Percentiles rank a stretch among this genome's conserved stretches.
Conservation (phyloP, 1,140 invertebrate genomes). For the Trachelipus rathkii region DNA sequence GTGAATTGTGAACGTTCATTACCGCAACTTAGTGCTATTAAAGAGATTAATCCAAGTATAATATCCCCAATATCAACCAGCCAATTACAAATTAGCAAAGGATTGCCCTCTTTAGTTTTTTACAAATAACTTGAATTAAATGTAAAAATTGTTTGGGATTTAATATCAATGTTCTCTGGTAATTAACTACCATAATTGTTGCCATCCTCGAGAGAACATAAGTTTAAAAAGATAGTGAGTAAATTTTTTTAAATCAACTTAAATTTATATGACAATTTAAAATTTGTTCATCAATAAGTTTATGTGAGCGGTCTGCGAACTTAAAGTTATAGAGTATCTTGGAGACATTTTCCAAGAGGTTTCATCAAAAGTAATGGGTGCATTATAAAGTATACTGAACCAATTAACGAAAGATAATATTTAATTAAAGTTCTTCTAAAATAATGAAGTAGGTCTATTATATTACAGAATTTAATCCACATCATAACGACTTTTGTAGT, state of each 20-base stretch:
- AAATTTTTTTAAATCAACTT: too few relatives aligned
- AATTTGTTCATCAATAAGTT: neutral
- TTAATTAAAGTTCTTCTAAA: neutral
- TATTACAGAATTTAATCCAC: neutral
- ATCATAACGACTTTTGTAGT: neutral
- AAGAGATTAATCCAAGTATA: neutral
- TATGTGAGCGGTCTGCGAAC: neutral
- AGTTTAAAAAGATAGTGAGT: too few relatives aligned
- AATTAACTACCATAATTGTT: too few relatives aligned
- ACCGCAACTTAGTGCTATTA: neutral
- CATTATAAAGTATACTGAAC: neutral
- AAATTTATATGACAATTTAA: too few relatives aligned
- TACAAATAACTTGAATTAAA: too few relatives aligned
- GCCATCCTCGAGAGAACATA: too few relatives aligned
- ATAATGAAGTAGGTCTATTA: neutral
- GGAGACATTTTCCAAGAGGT: neutral
- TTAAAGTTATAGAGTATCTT: neutral
- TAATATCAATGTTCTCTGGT: too few relatives aligned
- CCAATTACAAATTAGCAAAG: neutral
- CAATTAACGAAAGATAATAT: neutral
- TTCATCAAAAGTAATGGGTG: neutral
- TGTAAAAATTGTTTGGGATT: too few relatives aligned
- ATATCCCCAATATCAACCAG: neutral
- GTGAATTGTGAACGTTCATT: neutral
- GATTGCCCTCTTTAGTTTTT: too few relatives aligned